Evolutionary conservation across 2,888 invertebrate species (phyloP).

Genomic region (Meandrusa payeni): DNA sequence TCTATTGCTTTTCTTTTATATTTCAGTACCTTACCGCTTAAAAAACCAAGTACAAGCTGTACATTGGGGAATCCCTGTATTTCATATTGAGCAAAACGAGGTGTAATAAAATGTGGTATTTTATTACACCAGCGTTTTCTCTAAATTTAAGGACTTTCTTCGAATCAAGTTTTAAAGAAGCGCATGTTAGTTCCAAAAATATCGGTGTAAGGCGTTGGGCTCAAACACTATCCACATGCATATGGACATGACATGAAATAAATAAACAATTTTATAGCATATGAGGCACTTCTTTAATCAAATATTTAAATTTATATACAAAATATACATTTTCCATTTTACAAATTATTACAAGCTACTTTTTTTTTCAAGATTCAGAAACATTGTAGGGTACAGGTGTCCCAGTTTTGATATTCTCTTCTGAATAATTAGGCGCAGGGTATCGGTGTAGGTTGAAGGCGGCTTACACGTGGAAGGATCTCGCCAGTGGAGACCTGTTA

Average conservation of each 20-base stretch:
- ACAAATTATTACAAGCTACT: constrained; percentile 20
- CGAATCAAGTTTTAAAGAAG: too few species aligned
- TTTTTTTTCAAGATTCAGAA: constrained; percentile 71
- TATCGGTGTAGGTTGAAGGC: constrained; percentile 88
- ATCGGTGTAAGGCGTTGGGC: too few species aligned
- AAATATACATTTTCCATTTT: constrained; percentile 34
- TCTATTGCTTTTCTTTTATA: too few species aligned
- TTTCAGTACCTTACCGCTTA: too few species aligned
- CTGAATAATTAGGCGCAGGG: constrained; percentile 88
- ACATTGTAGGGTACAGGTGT: constrained; percentile 88
- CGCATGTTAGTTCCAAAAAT: too few species aligned
- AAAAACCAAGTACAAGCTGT: too few species aligned
- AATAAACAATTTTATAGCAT: constrained; percentile 8
- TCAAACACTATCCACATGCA: background rate
- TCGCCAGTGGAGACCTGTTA: constrained; percentile 85
- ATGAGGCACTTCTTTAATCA: constrained; percentile 42
- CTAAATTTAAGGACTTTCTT: too few species aligned
- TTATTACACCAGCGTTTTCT: too few species aligned
- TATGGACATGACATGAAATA: background rate
- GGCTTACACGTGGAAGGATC: constrained; percentile 87
- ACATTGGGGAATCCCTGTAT: too few species aligned
- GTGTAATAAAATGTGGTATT: too few species aligned
- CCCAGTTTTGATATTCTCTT: constrained; percentile 89
- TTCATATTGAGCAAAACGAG: too few species aligned
- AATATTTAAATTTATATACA: constrained; percentile 36